Evolutionary conservation across 2,888 invertebrate species (phyloP), one percentile per base, ranked within the genome.

Genomic region (Unio pictorum): DNA sequence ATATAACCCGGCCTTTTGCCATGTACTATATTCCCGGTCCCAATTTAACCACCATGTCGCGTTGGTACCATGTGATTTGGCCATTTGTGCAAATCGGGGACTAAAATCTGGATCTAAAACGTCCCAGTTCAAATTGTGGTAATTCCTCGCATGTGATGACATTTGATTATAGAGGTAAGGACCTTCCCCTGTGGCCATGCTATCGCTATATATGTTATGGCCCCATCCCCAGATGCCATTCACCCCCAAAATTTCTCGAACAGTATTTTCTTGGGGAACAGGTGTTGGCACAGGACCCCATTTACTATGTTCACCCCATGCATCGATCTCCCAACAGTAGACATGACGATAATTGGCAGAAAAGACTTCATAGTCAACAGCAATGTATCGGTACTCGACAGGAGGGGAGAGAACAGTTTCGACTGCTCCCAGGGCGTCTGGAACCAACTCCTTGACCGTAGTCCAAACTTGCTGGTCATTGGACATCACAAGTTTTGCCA

Each of bases 191-290:
- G 68, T 30, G 6, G 66, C n/a, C 18, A 81, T 30, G 7, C 20
- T 45, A 55, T 63, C 63, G 61, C 84, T 84, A 58, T 73, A 74
- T 60, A 59, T 72, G 15, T 69, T 73, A 57, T 78, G 74, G 26
- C 82, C 83, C 84, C 84, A 84, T 1, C 84, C 83, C 84, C 84
- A 84, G 60, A 84, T 83, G 18, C 82, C 84, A 66, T 84, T 84
- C 11, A 84, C 81, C 0, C 84, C 84, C 11, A 84, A 67, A 45
- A 83, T 74, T 26, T 78, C 65, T 34, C 78, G 55, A 15, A 84
- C 55, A 23, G 70, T 76, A 26, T 70, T 64, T 11, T 66, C 67
- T 58, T 82, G 81, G 7, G 76, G 75, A 58, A 62, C 69, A 6
- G 77, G 64, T 5, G 26, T 7, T 2, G 78, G 71, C 30, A 61